These are phyloP conservation scores for Monodelphis domestica DNA, from an alignment of 2,797 vertebrate species.

Conservation along the genomic window DNA sequence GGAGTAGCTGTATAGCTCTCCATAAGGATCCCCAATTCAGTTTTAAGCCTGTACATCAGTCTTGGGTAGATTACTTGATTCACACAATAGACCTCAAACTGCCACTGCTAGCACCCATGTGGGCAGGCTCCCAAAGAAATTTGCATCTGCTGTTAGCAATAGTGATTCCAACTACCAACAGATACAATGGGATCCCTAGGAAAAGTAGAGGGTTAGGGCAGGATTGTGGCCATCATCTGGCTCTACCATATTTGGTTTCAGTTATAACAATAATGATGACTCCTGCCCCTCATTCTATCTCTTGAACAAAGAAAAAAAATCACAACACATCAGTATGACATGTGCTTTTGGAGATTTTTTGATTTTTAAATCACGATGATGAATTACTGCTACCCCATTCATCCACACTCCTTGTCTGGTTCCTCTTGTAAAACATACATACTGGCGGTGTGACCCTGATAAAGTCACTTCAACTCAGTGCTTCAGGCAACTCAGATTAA, in stretches of 20 bases:
- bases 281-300: background rate
- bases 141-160: background rate
- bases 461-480: background rate
- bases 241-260: conserved; percentile 1
- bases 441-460: background rate
- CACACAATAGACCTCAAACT: conserved; percentile 22
- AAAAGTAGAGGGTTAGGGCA: conserved; percentile 1
- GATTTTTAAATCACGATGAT: background rate
- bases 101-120: conserved; percentile 11
- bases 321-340: background rate
- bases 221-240: background rate
- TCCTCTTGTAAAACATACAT: background rate
- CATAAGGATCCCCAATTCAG: conserved; percentile 27
- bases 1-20: conserved; percentile 40
- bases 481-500: background rate
- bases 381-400: too few species aligned
- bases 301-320: background rate
- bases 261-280: background rate
- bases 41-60: background rate
- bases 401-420: background rate
- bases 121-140: conserved; percentile 19
- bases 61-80: background rate
- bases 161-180: background rate
- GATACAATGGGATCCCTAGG: background rate
- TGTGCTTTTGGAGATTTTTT: background rate